Evolutionary conservation across 2,888 invertebrate species (phyloP).

Genomic region (Scaptomyza reducta): DNA sequence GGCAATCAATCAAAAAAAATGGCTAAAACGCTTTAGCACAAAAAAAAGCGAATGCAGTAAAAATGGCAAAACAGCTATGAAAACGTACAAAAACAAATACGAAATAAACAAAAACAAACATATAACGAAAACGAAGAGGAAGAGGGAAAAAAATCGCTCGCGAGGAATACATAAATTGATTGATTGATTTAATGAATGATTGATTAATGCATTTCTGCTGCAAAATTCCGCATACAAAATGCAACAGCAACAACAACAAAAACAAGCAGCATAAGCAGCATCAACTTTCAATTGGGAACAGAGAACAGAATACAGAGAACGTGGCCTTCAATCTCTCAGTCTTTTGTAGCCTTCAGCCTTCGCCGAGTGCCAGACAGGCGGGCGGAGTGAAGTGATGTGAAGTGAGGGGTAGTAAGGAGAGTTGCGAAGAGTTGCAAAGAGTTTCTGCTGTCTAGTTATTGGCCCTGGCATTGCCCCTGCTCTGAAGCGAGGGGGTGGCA

Average conservation of each 20-base stretch:
- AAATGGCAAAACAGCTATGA: slow-evolving; percentile 30
- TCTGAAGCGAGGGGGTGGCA: not conserved
- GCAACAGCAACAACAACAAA: slow-evolving; percentile 47
- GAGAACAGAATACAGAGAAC: slow-evolving; percentile 34
- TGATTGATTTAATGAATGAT: slow-evolving; percentile 82
- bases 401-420: slow-evolving; percentile 27
- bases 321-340: slow-evolving; percentile 68
- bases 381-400: slow-evolving; percentile 49
- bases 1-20: slow-evolving; percentile 73
- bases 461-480: slow-evolving; percentile 49
- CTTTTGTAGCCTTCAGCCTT: slow-evolving; percentile 46
- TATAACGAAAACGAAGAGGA: slow-evolving; percentile 6
- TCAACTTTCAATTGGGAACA: slow-evolving; percentile 20
- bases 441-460: slow-evolving; percentile 52
- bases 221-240: slow-evolving; percentile 78
- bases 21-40: slow-evolving; percentile 44
- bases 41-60: slow-evolving; percentile 36
- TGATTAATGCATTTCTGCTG: slow-evolving; percentile 80
- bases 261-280: slow-evolving; percentile 8
- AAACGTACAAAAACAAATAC: slow-evolving; percentile 42
- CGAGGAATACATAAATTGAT: slow-evolving; percentile 73
- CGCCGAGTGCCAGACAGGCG: slow-evolving; percentile 71
- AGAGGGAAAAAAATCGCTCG: slow-evolving; percentile 34
- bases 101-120: slow-evolving; percentile 20
- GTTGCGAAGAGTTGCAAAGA: slow-evolving; percentile 7